Evolutionary conservation across 2,113 vertebrate genomes (phyloP).

Genomic region (Cynopterus brachyotis): DNA sequence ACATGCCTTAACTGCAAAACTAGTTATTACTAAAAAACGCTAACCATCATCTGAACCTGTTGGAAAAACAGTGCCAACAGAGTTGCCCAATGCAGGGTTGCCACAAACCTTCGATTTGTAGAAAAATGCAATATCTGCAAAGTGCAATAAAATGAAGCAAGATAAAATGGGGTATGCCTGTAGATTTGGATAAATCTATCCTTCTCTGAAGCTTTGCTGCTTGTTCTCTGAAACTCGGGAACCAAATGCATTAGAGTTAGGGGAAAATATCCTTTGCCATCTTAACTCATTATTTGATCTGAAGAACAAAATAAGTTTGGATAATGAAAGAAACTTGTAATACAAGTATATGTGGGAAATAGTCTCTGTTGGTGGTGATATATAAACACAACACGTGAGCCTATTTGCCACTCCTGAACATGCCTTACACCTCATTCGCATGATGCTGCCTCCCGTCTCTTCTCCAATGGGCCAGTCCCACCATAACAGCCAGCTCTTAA

Average conservation of each 20-base stretch:
- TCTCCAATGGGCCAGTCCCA: not conserved
- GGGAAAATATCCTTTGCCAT: not conserved
- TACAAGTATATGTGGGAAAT: slow-evolving; percentile 8
- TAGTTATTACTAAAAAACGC: not conserved
- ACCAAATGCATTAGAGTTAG: slow-evolving; percentile 31
- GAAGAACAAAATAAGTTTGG: slow-evolving; percentile 43
- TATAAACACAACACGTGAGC: not conserved
- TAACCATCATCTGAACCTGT: not conserved
- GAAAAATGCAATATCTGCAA: not conserved
- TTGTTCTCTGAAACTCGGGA: slow-evolving; percentile 36
- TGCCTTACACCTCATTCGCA: not conserved
- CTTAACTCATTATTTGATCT: slow-evolving; percentile 37
- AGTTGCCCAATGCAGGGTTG: not conserved
- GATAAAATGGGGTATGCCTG: not conserved
- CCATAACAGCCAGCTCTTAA: not conserved
- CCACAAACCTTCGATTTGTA: not conserved
- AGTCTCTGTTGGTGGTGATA: not conserved
- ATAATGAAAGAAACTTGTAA: slow-evolving; percentile 32
- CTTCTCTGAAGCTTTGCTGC: not conserved
- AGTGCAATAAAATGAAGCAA: not conserved
- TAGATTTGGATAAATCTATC: not conserved
- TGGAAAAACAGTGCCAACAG: not conserved
- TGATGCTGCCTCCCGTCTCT: not conserved
- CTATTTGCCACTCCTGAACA: not conserved
- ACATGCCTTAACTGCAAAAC: not conserved